A percentile compares a stretch with the other conserved stretches of the same genome.
Evolutionary conservation across 2,888 invertebrate genomes (phyloP).

Genomic region (Drosophila emarginata): DNA sequence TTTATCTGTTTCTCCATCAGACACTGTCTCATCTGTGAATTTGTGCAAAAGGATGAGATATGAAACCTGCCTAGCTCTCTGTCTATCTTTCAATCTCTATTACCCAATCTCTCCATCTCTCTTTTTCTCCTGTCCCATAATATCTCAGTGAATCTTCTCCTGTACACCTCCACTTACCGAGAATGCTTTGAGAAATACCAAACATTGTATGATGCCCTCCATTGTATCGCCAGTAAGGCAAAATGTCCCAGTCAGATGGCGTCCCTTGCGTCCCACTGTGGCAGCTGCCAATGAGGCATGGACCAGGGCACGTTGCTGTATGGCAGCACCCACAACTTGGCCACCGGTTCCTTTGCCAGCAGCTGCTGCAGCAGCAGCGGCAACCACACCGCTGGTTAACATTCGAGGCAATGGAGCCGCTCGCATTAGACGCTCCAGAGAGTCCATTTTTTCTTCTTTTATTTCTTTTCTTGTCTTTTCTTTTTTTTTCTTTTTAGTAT

Average conservation of each 20-base stretch:
- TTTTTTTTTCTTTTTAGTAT: not conserved
- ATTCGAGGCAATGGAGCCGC: slow-evolving; percentile 87
- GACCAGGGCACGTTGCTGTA: slow-evolving; percentile 87
- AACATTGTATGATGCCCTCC: slow-evolving; percentile 96
- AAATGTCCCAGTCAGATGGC: slow-evolving; percentile 93
- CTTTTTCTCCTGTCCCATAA: not conserved
- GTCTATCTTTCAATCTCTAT: slow-evolving; percentile 12
- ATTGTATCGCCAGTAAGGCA: slow-evolving; percentile 95
- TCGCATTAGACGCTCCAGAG: slow-evolving; percentile 90
- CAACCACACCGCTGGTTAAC: slow-evolving; percentile 83
- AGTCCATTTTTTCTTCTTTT: slow-evolving; percentile 86
- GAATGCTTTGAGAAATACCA: slow-evolving; percentile 95
- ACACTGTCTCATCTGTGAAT: not conserved
- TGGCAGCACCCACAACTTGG: slow-evolving; percentile 83
- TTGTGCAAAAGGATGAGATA: slow-evolving; percentile 42
- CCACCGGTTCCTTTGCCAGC: slow-evolving; percentile 73
- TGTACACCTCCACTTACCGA: slow-evolving; percentile 87
- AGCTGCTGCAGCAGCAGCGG: slow-evolving; percentile 69
- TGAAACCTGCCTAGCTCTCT: slow-evolving; percentile 11
- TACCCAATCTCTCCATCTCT: slow-evolving; percentile 13
- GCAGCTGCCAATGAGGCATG: slow-evolving; percentile 89
- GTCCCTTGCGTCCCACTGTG: slow-evolving; percentile 88
- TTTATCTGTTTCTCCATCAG: not conserved
- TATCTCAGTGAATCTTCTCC: slow-evolving; percentile 8
- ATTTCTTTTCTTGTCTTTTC: slow-evolving; percentile 16